These are phyloP conservation scores for Leptopterna dolabrata DNA, from an alignment of 2,888 invertebrate genomes.

Conservation along the genomic window DNA sequence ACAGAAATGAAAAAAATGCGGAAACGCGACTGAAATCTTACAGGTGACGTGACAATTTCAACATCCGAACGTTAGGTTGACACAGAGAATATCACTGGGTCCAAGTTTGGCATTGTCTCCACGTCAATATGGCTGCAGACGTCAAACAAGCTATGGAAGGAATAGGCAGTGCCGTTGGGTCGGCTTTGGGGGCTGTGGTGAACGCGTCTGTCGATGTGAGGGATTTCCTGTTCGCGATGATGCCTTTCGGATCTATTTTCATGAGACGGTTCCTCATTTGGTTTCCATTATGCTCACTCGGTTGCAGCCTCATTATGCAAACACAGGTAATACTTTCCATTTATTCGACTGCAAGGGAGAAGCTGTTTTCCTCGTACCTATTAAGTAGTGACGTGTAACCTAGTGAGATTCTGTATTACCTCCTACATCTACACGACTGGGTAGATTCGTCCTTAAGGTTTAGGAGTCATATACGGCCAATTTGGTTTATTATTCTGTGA, in stretches of 20 bases:
- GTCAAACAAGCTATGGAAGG: background rate
- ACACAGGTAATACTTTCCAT: background rate
- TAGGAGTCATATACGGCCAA: no score
- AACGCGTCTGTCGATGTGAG: background rate
- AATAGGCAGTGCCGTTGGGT: background rate
- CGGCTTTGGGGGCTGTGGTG: background rate
- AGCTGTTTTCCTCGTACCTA: no score
- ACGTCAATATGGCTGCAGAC: background rate
- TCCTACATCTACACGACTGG: no score
- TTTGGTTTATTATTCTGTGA: no score
- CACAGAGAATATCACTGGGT: background rate
- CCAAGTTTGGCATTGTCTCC: background rate
- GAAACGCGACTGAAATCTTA: background rate
- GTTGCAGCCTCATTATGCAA: slow-evolving; percentile 24
- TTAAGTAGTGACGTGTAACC: no score
- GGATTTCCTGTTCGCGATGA: background rate
- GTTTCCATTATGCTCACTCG: slow-evolving; percentile 3
- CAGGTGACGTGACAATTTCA: background rate
- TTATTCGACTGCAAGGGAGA: no score
- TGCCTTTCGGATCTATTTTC: background rate
- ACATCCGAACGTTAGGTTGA: background rate
- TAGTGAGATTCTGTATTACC: no score
- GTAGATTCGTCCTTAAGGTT: no score
- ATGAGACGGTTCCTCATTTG: slow-evolving; percentile 18
- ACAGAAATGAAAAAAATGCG: background rate